Base-by-base conservation (phyloP, 2,888 invertebrate species). In the Melinopterus prodromus region DNA sequence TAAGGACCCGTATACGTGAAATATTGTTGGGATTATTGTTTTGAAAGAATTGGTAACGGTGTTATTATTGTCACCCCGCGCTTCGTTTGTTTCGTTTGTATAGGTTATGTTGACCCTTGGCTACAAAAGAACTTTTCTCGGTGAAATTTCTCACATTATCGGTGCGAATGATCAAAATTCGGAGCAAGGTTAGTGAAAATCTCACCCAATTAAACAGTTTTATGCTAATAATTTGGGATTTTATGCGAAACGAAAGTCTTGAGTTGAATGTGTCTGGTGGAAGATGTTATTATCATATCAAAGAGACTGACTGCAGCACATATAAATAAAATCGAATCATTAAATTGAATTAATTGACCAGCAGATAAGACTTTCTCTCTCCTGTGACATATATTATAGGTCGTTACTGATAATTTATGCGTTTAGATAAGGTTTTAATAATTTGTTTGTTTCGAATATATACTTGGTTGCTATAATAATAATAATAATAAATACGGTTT, bases 351-450 rank as follows among this genome's bases (percentile, higher is more conserved):
- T 74, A 74, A 74, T 74, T 74, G 74, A 37, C n/a, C 3, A 7
- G 74, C 35, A 16, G 74, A 74, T 74, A 74, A 74, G 74, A 74
- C 74, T 74, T 74, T 74, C 74, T 74, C 74, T 26, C 26, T 26
- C 74, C n/a, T 14, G 74, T 35, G 36, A 36, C 74, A 71, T 35
- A 71, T 71, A 71, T 26, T 26, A 71, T 71, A 16, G 74, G 35
- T 74, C 74, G 74, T 74, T 74, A 74, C 35, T 74, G 37, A 36
- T 74, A 74, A 74, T 74, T 74, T 74, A 74, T 74, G n/a, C 37
- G 26, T 74, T 74, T 15, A 74, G 35, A 74, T 37, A n/a, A 35
- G 53, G 53, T 53, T 53, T 53, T 53, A 53, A 53, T 53, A 53
- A 53, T 53, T 53, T 53, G 53, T 53, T 53, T 53, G 53, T 53